Evolutionary conservation across 2,888 invertebrate species (phyloP).

Genomic region (Rhagonycha fulva): DNA sequence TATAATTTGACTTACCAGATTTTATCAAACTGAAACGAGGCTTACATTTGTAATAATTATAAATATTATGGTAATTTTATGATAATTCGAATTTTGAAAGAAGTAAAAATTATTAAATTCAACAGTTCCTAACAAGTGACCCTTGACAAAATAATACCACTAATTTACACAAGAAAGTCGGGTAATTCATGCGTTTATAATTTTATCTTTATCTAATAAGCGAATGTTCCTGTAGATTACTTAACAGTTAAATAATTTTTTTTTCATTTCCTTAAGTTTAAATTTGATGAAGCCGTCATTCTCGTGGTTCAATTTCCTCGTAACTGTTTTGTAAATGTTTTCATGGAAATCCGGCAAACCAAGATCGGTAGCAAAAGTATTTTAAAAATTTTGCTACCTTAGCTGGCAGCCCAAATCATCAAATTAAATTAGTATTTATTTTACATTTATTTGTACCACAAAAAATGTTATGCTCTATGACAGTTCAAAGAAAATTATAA

Average conservation of each 20-base stretch:
- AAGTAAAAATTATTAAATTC: not conserved
- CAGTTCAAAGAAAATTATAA: too few species aligned
- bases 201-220: not conserved
- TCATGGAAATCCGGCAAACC: not conserved
- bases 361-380: not conserved
- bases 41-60: not conserved
- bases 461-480: too few species aligned
- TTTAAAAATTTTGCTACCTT: not conserved
- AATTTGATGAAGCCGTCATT: not conserved
- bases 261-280: not conserved
- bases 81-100: not conserved
- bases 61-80: not conserved
- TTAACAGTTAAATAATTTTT: not conserved
- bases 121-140: not conserved
- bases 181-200: not conserved
- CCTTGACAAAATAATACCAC: not conserved
- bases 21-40: not conserved
- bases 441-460: too few species aligned
- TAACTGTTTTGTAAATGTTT: not conserved
- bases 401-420: too few species aligned
- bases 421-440: too few species aligned
- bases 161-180: not conserved
- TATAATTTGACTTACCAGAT: not conserved
- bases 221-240: not conserved
- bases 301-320: not conserved